phyloP scores from a whole-genome alignment of 2,888 invertebrate species.

The Callinectes sapidus region DNA sequence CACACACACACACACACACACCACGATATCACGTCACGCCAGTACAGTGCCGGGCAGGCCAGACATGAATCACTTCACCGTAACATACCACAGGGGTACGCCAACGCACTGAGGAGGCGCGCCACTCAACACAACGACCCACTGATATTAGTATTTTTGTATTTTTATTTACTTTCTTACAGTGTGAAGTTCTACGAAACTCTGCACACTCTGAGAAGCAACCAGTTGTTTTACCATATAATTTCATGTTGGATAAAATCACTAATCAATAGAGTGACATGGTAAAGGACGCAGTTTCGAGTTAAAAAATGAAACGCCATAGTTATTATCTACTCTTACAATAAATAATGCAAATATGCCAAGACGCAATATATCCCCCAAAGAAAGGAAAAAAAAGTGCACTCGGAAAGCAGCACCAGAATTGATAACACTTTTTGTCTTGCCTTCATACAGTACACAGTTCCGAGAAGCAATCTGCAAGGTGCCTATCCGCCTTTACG shows the following conservation, averaged over 20 bases:
- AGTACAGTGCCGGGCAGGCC: not conserved
- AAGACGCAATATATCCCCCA: not conserved
- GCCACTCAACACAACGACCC: not conserved
- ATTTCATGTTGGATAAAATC: not conserved
- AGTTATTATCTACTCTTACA: not conserved
- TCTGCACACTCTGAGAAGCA: not conserved
- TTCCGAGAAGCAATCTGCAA: constrained; percentile 5
- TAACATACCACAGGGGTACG: not conserved
- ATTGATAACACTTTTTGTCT: constrained; percentile 4
- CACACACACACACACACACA: constrained; percentile 11
- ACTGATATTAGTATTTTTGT: not conserved
- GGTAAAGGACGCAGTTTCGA: not conserved
- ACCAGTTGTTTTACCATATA: not conserved
- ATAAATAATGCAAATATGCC: not conserved
- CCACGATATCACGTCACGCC: not conserved
- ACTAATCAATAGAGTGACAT: not conserved
- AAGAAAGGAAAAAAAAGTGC: not conserved
- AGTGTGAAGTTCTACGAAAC: not conserved
- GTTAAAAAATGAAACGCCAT: not conserved
- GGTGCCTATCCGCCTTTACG: not conserved
- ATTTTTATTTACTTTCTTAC: not conserved
- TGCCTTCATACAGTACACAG: not conserved
- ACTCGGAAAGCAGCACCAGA: not conserved
- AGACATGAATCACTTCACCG: constrained; percentile 26
- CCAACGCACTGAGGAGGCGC: not conserved